Percentiles rank a stretch among this genome's conserved stretches.
Conservation (phyloP, 2,113 vertebrate species). For the Oryctolagus cuniculus region mOryCun1.1 NC_091435.1:111319501-111320000, state of each 20-base stretch:
- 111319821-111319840: constrained; percentile 70
- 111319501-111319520: not conserved
- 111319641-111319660: not conserved
- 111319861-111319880: constrained; percentile 61
- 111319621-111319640: not conserved
- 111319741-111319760: constrained; percentile 66
- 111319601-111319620: not conserved
- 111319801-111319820: constrained; percentile 77
- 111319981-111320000: constrained; percentile 69
- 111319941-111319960: constrained; percentile 76
- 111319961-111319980: constrained; percentile 69
- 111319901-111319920: constrained; percentile 74
- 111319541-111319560: not conserved
- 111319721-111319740: constrained; percentile 7
- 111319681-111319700: constrained; percentile 28
- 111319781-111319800: constrained; percentile 42
- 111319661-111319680: constrained; percentile 19
- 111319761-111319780: constrained; percentile 36
- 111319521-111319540: not conserved
- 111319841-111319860: constrained; percentile 75
- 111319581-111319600: not conserved
- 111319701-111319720: constrained; percentile 33
- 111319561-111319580: not conserved
- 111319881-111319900: constrained; percentile 69
- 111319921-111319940: constrained; percentile 75